Conservation (phyloP, 2,113 vertebrate genomes). For the Aleadryas rufinucha region DNA sequence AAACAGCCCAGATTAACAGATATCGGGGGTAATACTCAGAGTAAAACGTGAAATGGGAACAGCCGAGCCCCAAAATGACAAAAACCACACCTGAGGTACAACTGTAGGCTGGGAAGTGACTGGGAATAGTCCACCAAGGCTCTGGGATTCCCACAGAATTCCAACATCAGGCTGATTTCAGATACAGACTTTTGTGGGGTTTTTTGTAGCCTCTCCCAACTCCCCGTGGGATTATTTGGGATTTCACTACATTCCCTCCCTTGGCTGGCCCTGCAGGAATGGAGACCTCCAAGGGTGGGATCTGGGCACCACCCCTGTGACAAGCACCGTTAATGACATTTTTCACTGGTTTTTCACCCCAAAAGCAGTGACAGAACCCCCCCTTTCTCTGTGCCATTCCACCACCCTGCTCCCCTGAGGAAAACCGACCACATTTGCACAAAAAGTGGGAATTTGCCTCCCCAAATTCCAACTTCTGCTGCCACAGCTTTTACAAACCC, state of each 20-base stretch:
- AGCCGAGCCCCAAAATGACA: not conserved
- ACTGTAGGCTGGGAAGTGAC: not conserved
- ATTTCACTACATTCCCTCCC: not conserved
- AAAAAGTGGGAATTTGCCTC: not conserved
- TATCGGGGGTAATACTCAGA: not conserved
- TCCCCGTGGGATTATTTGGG: not conserved
- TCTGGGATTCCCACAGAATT: not conserved
- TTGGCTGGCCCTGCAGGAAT: not conserved
- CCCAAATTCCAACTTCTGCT: not conserved
- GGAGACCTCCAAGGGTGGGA: not conserved
- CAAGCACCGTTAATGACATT: not conserved
- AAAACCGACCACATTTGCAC: not conserved
- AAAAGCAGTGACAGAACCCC: not conserved
- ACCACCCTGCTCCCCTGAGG: not conserved
- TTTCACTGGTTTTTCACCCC: not conserved
- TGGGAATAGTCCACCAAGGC: not conserved
- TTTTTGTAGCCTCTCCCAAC: not conserved
- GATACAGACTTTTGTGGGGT: not conserved
- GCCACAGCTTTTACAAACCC: not conserved
- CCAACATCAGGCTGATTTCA: not conserved
- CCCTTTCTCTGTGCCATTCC: not conserved
- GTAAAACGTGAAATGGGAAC: not conserved
- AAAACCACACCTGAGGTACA: not conserved
- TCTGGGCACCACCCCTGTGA: not conserved
- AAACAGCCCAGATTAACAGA: not conserved